Percentiles rank a stretch among this genome's conserved stretches.
Conservation (phyloP, 1,140 invertebrate genomes). For the Monomorium pharaonis region DNA sequence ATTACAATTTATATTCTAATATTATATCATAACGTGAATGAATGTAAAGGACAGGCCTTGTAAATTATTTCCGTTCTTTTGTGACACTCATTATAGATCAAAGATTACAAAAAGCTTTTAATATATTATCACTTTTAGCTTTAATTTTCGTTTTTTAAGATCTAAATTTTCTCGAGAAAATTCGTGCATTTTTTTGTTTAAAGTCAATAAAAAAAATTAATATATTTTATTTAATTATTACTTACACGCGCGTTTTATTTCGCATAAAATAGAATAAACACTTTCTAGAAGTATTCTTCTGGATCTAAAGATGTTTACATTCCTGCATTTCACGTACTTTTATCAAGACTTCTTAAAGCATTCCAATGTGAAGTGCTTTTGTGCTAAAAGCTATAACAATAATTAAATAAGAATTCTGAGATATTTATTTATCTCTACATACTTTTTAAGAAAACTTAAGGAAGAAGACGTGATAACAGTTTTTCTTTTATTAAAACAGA, state of each 20-base stretch:
- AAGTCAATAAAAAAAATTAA: background rate
- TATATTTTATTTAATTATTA: background rate
- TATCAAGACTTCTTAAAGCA: background rate
- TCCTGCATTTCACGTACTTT: background rate
- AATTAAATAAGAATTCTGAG: background rate
- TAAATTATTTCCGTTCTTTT: slow-evolving; percentile 6
- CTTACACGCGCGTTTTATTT: background rate
- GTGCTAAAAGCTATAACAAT: background rate
- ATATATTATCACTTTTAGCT: background rate
- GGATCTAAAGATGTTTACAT: background rate
- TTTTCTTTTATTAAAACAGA: background rate
- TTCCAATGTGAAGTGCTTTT: slow-evolving; percentile 10
- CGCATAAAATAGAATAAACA: background rate
- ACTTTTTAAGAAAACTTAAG: background rate
- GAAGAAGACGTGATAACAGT: background rate
- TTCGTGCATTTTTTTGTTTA: background rate
- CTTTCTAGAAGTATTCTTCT: background rate
- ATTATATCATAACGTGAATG: background rate
- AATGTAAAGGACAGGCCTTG: background rate
- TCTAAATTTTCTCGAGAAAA: background rate
- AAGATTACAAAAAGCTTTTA: background rate
- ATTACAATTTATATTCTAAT: background rate
- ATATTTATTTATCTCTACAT: background rate
- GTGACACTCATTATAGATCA: background rate
- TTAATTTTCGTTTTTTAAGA: background rate